Percentiles rank a stretch among this genome's conserved stretches.
phyloP scores from a whole-genome alignment of 2,797 vertebrate genomes.

The Nannoperca australis region DNA sequence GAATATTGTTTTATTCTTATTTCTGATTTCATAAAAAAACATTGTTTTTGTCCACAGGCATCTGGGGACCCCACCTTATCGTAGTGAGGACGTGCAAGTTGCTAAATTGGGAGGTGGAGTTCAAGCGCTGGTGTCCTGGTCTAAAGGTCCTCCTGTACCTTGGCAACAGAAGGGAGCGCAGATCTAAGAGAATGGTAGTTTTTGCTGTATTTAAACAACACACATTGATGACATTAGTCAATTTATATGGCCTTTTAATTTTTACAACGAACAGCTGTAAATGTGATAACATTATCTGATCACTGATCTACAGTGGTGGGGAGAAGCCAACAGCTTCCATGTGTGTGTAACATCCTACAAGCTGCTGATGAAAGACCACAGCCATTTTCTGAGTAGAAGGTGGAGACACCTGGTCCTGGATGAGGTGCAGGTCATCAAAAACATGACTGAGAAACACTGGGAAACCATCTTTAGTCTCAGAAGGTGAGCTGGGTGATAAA shows the following conservation, averaged over 20 bases:
- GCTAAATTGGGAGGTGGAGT: conserved; percentile 95
- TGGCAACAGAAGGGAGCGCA: conserved; percentile 91
- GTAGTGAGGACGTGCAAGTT: conserved; percentile 95
- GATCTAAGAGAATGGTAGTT: conserved; percentile 92
- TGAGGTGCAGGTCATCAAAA: conserved; percentile 93
- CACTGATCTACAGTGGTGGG: conserved; percentile 86
- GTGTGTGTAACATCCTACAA: conserved; percentile 96
- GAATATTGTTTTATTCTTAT: not conserved
- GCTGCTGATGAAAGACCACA: conserved; percentile 92
- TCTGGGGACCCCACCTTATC: conserved; percentile 98
- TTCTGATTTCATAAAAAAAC: not conserved
- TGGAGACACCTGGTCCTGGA: conserved; percentile 94
- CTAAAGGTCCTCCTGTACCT: conserved; percentile 95
- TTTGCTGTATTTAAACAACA: conserved; percentile 6
- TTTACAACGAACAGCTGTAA: not conserved
- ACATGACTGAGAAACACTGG: conserved; percentile 94
- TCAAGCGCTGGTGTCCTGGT: conserved; percentile 98
- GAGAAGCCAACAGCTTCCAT: conserved; percentile 91
- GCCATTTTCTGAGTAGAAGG: conserved; percentile 88
- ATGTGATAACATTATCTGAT: conserved; percentile 20
- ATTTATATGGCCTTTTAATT: not conserved
- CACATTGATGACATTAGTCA: not conserved
- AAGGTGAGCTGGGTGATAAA: conserved; percentile 81
- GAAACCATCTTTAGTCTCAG: conserved; percentile 90
- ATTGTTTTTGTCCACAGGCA: conserved; percentile 82